Evolutionary conservation across 2,113 vertebrate species (phyloP).

Genomic region (Phalacrocorax carbo): DNA sequence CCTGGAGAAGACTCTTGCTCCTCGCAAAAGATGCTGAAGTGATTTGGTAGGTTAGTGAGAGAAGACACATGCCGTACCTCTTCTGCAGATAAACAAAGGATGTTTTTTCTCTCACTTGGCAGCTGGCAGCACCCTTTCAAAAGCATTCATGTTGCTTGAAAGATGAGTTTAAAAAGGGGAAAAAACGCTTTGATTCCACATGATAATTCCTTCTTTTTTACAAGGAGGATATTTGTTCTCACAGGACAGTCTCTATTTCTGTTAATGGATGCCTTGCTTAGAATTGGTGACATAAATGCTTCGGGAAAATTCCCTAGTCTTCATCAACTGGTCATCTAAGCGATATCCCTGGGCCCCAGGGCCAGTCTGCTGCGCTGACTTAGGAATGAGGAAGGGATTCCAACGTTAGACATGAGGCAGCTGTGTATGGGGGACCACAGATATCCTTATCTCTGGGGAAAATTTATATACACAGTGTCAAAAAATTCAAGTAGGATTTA

Average conservation of each 20-base stretch:
- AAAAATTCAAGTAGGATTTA: conserved; percentile 60
- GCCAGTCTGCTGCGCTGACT: neutral
- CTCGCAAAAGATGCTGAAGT: neutral
- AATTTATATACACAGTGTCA: neutral
- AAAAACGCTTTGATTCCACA: neutral
- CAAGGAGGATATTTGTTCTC: neutral
- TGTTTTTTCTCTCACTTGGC: neutral
- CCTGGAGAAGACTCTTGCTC: neutral
- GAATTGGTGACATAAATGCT: conserved; percentile 8
- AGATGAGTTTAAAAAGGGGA: neutral
- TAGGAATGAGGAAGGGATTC: conserved; percentile 40
- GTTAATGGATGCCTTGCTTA: neutral
- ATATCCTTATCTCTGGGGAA: neutral
- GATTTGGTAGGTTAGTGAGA: neutral
- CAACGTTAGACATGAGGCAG: neutral
- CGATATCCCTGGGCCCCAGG: neutral
- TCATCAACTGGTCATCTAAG: neutral
- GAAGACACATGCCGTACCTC: neutral
- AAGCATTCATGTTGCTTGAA: conserved; percentile 16
- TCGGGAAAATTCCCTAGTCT: conserved; percentile 10
- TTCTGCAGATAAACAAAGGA: neutral
- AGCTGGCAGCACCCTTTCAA: conserved; percentile 5
- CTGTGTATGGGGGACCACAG: neutral
- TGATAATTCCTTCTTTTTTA: neutral
- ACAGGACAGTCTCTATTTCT: neutral